Evolutionary conservation across 2,888 invertebrate genomes (phyloP), one percentile per base, ranked within the genome.

Genomic region (Empis stercorea): DNA sequence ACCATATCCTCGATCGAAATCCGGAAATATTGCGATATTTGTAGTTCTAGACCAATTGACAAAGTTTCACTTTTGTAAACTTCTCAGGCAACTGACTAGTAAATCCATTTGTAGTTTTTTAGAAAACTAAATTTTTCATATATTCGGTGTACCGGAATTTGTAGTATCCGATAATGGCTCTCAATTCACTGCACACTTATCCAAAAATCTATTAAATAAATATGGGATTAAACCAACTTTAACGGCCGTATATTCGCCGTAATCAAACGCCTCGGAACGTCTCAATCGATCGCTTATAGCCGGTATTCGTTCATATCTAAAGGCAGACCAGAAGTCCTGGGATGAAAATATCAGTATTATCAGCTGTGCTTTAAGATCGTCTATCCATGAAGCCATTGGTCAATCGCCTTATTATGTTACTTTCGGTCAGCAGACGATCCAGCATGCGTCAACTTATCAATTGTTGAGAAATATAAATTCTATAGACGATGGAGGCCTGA

Each of bases 261-360:
- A 64, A 49, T 49, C 51, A 2, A 65, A 64, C 48, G 60, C 61
- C 3, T 59, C 60, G 0, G 64, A 65, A 45, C 48, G 60, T 1
- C 54, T 58, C 0, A 64, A 64, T 44, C 49, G 57, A 17, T 57
- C 58, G 0, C 45, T 63, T 2, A 54, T 59, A 9, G 59, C 61
- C 1, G 58, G 56, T 39, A 57, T 65, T 2, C 42, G 48, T 3
- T 32, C 51, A 1, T 49, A 45, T 34, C 15, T 54, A n/a, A 16
- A 37, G 10, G 44, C 48, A 1, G n/a, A n/a, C n/a, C n/a, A n/a
- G n/a, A n/a, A n/a, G n/a, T n/a, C n/a, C n/a, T n/a, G n/a, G n/a
- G n/a, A n/a, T n/a, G n/a, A n/a, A n/a, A n/a, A n/a, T n/a, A n/a
- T n/a, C n/a, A n/a, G n/a, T n/a, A n/a, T n/a, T n/a, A n/a, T n/a